A percentile compares a stretch with the other conserved stretches of the same genome.
These are phyloP conservation scores for Calyptomena viridis DNA, from an alignment of 2,113 vertebrate genomes.

Conservation along the genomic window DNA sequence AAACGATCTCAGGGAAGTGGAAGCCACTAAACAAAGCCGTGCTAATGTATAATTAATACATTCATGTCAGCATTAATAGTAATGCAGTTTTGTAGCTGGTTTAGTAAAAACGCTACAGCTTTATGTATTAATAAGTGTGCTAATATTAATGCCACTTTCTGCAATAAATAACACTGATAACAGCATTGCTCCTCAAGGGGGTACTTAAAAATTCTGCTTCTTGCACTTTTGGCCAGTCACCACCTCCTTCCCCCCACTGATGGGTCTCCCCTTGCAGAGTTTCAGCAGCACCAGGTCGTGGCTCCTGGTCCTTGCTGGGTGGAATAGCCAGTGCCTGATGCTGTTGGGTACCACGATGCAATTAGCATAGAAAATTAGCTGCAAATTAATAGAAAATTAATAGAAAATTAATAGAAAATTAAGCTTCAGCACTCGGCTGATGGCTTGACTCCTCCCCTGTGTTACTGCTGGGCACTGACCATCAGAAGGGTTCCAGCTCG, in stretches of 20 bases:
- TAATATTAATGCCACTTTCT: slow-evolving; percentile 3
- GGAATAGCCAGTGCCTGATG: rapidly evolving
- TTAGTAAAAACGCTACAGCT: not conserved
- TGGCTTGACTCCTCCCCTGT: not conserved
- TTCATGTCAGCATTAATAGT: not conserved
- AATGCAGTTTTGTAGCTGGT: not conserved
- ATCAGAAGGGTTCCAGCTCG: not conserved
- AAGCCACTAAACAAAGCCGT: not conserved
- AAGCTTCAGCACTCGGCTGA: not conserved
- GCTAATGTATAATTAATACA: slow-evolving; percentile 3
- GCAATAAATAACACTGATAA: not conserved
- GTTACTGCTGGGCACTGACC: not conserved
- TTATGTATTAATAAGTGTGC: slow-evolving; percentile 12
- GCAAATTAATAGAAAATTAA: not conserved
- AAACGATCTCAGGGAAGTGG: not conserved
- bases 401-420: not conserved
- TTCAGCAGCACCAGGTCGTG: rapidly evolving
- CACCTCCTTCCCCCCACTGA: not conserved
- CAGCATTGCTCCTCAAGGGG: not conserved
- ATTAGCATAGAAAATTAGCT: too few species aligned
- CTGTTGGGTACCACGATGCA: rapidly evolving
- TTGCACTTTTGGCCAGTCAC: not conserved
- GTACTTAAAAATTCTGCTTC: not conserved
- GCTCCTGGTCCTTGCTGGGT: not conserved
- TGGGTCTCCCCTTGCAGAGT: not conserved